These are phyloP conservation scores for Scaptomyza cyrtandrae DNA, from an alignment of 2,888 invertebrate genomes.

Conservation along the genomic window DNA sequence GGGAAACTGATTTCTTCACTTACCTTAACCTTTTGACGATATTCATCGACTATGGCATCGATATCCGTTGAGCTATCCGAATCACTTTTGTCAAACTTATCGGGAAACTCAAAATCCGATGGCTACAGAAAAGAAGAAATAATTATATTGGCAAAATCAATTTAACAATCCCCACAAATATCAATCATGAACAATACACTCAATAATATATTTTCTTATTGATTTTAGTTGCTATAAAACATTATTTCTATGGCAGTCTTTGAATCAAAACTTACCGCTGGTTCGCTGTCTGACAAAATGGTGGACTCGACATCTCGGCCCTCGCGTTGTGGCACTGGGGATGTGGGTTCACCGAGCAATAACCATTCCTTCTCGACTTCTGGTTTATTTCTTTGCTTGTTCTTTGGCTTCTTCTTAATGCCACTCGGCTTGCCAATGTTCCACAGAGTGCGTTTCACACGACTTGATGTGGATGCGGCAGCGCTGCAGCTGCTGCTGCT, in stretches of 20 bases:
- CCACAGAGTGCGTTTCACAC: conserved; percentile 81
- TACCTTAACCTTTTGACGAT: conserved; percentile 89
- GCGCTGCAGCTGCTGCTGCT: conserved; percentile 69
- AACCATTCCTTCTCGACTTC: conserved; percentile 85
- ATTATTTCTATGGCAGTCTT: too few species aligned
- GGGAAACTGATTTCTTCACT: neutral
- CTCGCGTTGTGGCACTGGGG: conserved; percentile 82
- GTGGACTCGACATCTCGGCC: conserved; percentile 83
- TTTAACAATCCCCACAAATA: too few species aligned
- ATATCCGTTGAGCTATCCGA: conserved; percentile 91
- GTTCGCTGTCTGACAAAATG: conserved; percentile 83
- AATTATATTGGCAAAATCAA: too few species aligned
- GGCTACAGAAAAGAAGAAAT: conserved; percentile 55
- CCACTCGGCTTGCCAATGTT: conserved; percentile 80
- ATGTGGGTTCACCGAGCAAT: conserved; percentile 84
- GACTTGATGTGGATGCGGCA: conserved; percentile 62
- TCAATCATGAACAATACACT: too few species aligned
- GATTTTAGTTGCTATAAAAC: too few species aligned
- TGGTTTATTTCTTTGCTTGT: conserved; percentile 76
- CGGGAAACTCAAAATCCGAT: conserved; percentile 83
- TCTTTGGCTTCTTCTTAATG: conserved; percentile 77
- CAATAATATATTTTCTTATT: too few species aligned
- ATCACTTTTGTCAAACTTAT: conserved; percentile 86
- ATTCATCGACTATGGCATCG: conserved; percentile 91
- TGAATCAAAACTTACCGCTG: conserved; percentile 66